A percentile compares a stretch with the other conserved stretches of the same genome.
phyloP scores from a whole-genome alignment of 2,113 vertebrate genomes.

The Phyllostomus discolor region DNA sequence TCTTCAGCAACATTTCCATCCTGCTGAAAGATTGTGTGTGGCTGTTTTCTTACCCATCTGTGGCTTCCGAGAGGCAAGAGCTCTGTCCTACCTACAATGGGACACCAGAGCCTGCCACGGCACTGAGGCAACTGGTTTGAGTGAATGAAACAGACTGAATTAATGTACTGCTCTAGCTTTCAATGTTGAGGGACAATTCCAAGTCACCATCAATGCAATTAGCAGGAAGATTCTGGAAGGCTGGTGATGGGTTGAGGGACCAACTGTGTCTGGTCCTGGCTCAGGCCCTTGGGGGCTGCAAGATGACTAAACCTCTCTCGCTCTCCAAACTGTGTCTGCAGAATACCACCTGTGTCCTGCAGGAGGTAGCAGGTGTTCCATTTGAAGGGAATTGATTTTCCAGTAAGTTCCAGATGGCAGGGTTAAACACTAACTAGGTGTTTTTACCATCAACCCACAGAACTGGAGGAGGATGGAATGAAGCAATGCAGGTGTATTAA shows the following conservation, averaged over 20 bases:
- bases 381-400: not conserved
- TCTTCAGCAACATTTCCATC: not conserved
- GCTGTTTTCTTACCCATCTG: not conserved
- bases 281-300: not conserved
- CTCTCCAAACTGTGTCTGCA: not conserved
- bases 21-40: not conserved
- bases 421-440: not conserved
- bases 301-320: not conserved
- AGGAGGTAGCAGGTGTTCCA: not conserved
- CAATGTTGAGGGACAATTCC: not conserved
- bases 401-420: not conserved
- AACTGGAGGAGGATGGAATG: not conserved
- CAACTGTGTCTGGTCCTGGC: not conserved
- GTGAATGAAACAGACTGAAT: not conserved
- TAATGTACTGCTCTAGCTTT: not conserved
- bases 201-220: not conserved
- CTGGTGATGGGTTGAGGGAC: not conserved
- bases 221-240: not conserved
- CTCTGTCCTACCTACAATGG: not conserved
- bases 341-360: not conserved
- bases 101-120: not conserved
- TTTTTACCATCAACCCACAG: not conserved
- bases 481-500: not conserved
- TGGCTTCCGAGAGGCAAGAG: not conserved
- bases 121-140: not conserved